Percentiles rank a stretch among this genome's conserved stretches.
These are phyloP conservation scores for Anthophora plumipes DNA, from an alignment of 2,888 invertebrate species.

Conservation along the genomic window DNA sequence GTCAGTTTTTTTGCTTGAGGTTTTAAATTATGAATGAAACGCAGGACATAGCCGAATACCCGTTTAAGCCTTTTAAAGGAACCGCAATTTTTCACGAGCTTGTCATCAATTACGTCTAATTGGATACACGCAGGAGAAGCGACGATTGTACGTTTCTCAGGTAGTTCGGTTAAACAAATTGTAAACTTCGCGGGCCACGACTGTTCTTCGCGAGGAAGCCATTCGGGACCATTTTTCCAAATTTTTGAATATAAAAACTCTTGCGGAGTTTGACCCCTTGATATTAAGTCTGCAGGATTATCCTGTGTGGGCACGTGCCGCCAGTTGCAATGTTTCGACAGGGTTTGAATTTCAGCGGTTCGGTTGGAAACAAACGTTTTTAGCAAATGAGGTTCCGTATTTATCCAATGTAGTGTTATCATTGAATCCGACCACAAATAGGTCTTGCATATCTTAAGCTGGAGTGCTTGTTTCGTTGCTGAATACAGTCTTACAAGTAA, in stretches of 20 bases:
- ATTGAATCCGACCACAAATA: conserved; percentile 13
- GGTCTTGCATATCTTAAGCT: not conserved
- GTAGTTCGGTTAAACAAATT: not conserved
- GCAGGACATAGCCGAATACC: not conserved
- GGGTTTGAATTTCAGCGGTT: conserved; percentile 2
- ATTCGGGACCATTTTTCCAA: not conserved
- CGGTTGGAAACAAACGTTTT: conserved; percentile 22
- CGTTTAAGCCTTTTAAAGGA: not conserved
- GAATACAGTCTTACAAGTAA: not conserved
- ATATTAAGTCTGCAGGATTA: conserved; percentile 1
- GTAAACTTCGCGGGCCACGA: not conserved
- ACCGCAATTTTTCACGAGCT: too few relatives aligned
- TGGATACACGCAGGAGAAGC: not conserved
- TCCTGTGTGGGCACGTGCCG: not conserved
- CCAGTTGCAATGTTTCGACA: not conserved
- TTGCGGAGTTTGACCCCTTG: too few relatives aligned
- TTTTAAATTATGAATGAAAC: not conserved
- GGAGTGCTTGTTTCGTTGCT: not conserved
- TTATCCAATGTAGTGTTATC: conserved; percentile 16
- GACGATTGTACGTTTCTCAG: not conserved
- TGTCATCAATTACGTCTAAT: not conserved
- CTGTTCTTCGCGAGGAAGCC: not conserved
- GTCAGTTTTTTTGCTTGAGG: not conserved
- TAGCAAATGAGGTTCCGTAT: too few relatives aligned
- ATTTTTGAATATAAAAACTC: not conserved